Base-by-base conservation (phyloP, 2,888 invertebrate genomes). In the Dynastes maya region DNA sequence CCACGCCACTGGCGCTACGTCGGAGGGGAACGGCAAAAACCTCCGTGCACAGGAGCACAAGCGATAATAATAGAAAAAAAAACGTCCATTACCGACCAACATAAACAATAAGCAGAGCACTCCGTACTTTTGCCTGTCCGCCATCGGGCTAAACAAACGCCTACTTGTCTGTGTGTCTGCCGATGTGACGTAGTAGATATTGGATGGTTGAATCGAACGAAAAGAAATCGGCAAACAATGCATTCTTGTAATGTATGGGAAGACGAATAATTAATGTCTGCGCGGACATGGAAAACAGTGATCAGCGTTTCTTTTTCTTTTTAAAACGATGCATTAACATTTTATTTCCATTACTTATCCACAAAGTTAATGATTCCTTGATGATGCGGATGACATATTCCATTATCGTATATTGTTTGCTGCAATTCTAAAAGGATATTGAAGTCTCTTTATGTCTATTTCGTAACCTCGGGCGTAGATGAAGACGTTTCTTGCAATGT, bases 181-280 rank as follows among this genome's bases (percentile, higher is more conserved):
- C 63, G 27, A 11, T 71, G 61, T 32, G 27, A 49, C 61, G 45
- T 13, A 6, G 49, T 45, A 49, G 29, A 74, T 61, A 45, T 58
- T 3, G 22, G 9, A 61, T 3, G 61, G 61, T 13, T 27, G 27
- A 13, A 74, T 55, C 22, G 27, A 13, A 74, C 61, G 11, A 22
- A 74, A 40, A 45, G 61, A 61, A 74, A 74, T 74, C 61, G 61
- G 27, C 72, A 61, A 49, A 74, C 72, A 61, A 74, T 45, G 40
- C 27, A 27, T 74, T 74, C 72, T 49, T 61, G 27, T 61, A 74
- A 74, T 27, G 72, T 74, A 74, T 61, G 72, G 45, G 61, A 74
- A 45, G 61, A 13, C 22, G 72, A 40, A 61, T 74, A 74, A 74
- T 74, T 74, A 74, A 74, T 74, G 72, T 74, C 61, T 45, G 61